Base-by-base conservation (phyloP, 2,888 invertebrate species). In the Lepidonotus clava region DNA sequence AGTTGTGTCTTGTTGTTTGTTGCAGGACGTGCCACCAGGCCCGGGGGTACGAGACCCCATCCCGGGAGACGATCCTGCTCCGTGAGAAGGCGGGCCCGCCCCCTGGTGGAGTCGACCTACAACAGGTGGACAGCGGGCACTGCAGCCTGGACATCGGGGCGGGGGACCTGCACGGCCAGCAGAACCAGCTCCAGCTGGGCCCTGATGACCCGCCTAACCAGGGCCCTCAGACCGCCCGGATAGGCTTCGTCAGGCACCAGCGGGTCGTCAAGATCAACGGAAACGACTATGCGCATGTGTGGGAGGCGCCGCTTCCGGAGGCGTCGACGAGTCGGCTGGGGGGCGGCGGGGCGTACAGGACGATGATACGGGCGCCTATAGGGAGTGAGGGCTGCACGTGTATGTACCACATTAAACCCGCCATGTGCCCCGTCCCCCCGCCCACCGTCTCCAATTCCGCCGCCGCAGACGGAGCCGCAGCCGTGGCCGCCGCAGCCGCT, bases 251-350 rank as follows among this genome's bases (percentile, higher is more conserved):
- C 5, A 41, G 85, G 14, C 85, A 85, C 53, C 85, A 85, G 53
- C 71, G 85, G 32, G 66, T 85, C 0, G 53, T 85, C 11, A 85
- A 85, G 51, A 85, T 85, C 51, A 85, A 85, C 53, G 85, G 85
- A 46, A 85, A 85, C 34, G 85, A 85, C 28, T 85, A 85, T 51
- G 85, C 85, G 24, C 85, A 85, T 34, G 76, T 85, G 11, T 85
- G 85, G 85, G 85, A 85, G 71, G 61, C 85, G 21, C 85, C 85
- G 28, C 51, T 85, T 1, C 85, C 56, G 46, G 85, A 71, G 24
- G 41, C 85, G 24, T n/a, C 71, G 41, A 80, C 80, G 1, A 80
- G 80, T 32, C 40, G 80, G 5, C 46, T n/a, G 14, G 80, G 38
- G 11, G 83, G 28, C 18, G 83, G 56, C 56, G 34, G 36, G 28